Evolutionary conservation across 2,113 vertebrate species (phyloP).

Genomic region (Alaudala cheleensis): DNA sequence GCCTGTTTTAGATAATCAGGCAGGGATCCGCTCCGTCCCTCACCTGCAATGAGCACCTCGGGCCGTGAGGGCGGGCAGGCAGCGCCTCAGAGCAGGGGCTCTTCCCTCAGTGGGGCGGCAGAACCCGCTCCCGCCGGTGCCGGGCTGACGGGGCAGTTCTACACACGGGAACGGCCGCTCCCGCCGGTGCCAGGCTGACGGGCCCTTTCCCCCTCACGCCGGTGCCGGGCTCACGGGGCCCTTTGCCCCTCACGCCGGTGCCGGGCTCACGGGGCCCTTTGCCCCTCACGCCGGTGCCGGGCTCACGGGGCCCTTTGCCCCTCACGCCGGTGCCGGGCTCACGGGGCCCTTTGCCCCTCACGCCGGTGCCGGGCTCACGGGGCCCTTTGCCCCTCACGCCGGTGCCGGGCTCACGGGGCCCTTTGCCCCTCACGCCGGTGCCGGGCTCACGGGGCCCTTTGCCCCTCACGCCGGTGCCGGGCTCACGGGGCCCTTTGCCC

Average conservation of each 20-base stretch:
- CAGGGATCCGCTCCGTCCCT: rapidly evolving
- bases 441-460: not conserved
- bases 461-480: not conserved
- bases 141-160: not conserved
- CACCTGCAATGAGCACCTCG: not conserved
- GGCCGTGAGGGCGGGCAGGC: not conserved
- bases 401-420: too few relatives aligned
- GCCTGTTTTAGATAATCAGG: not conserved
- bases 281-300: too few relatives aligned
- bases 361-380: not conserved
- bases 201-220: too few relatives aligned
- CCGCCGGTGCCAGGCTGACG: not conserved
- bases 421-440: too few relatives aligned
- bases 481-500: too few relatives aligned
- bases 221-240: not conserved
- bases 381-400: too few relatives aligned
- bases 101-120: not conserved
- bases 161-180: too few relatives aligned
- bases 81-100: not conserved
- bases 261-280: not conserved
- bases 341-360: not conserved
- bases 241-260: too few relatives aligned
- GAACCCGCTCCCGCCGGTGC: not conserved
- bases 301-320: not conserved
- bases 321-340: not conserved